Evolutionary conservation across 2,797 vertebrate genomes (phyloP).

Genomic region (Rhinella marina): DNA sequence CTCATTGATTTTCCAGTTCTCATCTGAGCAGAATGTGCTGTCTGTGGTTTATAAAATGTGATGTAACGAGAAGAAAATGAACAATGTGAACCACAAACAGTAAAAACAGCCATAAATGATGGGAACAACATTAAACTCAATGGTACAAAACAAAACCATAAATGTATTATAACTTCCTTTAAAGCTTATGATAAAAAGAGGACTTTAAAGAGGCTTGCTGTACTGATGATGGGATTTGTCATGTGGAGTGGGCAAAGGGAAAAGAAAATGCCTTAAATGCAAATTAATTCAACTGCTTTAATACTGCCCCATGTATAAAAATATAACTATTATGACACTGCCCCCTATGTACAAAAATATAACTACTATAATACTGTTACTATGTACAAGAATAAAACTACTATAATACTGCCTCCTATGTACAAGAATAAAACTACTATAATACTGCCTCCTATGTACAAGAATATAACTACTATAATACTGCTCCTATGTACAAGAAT

Average conservation of each 20-base stretch:
- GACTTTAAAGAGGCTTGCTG: too few relatives aligned
- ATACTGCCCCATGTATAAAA: too few relatives aligned
- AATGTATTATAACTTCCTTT: neutral
- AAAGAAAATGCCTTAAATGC: too few relatives aligned
- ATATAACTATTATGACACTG: too few relatives aligned
- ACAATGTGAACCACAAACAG: neutral
- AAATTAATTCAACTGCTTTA: neutral
- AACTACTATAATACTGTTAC: too few relatives aligned
- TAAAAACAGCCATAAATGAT: neutral
- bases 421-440: neutral
- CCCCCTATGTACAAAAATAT: too few relatives aligned
- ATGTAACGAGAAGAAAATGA: neutral
- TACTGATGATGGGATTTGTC: too few relatives aligned
- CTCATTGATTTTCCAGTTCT: neutral
- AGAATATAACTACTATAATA: slow-evolving; percentile 1
- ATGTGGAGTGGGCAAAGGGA: too few relatives aligned
- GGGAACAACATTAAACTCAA: neutral
- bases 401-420: too few relatives aligned
- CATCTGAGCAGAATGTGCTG: neutral
- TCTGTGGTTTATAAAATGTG: neutral
- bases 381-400: neutral
- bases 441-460: neutral
- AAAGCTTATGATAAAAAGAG: too few relatives aligned
- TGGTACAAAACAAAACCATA: neutral
- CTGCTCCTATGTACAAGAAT: neutral